Evolutionary conservation across 1,140 invertebrate genomes (phyloP).

Genomic region (Drosophila sechellia): DNA sequence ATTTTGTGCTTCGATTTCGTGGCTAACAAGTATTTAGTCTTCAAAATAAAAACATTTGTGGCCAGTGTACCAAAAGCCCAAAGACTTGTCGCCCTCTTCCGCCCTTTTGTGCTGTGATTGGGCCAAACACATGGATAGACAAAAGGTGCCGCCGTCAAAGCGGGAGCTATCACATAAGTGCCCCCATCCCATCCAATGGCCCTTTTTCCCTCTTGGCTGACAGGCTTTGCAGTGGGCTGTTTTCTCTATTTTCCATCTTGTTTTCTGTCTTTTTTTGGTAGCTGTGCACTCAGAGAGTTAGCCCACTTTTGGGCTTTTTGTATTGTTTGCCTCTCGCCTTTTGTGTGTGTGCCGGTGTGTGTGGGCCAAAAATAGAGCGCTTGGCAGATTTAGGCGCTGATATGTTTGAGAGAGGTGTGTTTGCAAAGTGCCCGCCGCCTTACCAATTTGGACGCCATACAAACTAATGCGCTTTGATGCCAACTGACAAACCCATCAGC

Average conservation of each 20-base stretch:
- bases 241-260: constrained; percentile 19
- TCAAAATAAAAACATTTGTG: background rate
- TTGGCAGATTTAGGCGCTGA: constrained; percentile 71
- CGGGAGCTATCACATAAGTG: constrained; percentile 61
- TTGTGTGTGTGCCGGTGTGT: constrained; percentile 19
- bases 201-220: constrained; percentile 25
- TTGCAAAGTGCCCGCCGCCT: constrained; percentile 74
- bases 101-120: constrained; percentile 61
- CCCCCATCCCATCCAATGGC: constrained; percentile 3
- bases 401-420: constrained; percentile 56
- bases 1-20: too few species aligned
- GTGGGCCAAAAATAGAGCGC: constrained; percentile 64
- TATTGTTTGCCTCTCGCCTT: constrained; percentile 65
- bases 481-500: constrained; percentile 54
- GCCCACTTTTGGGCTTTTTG: constrained; percentile 69
- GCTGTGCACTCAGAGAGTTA: constrained; percentile 70
- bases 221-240: constrained; percentile 55
- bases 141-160: constrained; percentile 78
- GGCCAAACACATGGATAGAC: constrained; percentile 66
- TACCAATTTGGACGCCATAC: constrained; percentile 70
- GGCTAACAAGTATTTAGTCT: too few species aligned
- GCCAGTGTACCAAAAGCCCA: background rate
- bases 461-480: constrained; percentile 77
- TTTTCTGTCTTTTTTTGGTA: constrained; percentile 36
- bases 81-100: constrained; percentile 36